phyloP scores from a whole-genome alignment of 1,140 invertebrate genomes.

The Theocolax elegans region DNA sequence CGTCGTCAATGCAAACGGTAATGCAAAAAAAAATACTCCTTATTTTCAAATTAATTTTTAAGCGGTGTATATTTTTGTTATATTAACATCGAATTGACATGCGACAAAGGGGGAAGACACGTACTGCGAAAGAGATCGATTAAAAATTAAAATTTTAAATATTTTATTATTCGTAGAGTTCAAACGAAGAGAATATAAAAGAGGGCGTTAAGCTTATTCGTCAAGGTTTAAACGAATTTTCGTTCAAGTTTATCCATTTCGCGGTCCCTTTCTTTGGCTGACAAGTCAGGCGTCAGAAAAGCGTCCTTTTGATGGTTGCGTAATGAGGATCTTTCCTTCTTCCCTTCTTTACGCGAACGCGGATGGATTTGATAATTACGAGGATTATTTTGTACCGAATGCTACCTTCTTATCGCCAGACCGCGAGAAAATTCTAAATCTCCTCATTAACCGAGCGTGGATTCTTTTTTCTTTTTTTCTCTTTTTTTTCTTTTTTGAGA shows the following conservation, averaged over 20 bases:
- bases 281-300: not conserved
- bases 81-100: no score
- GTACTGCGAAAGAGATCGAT: no score
- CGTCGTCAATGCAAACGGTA: no score
- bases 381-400: slow-evolving; percentile 59
- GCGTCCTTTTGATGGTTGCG: slow-evolving; percentile 40
- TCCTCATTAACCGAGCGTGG: slow-evolving; percentile 59
- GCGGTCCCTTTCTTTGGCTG: slow-evolving; percentile 36
- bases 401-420: slow-evolving; percentile 59
- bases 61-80: no score
- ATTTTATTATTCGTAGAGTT: no score
- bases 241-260: not conserved
- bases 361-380: slow-evolving; percentile 66
- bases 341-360: not conserved
- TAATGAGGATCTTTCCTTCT: slow-evolving; percentile 62
- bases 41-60: no score
- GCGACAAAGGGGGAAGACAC: no score
- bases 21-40: no score
- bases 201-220: not conserved
- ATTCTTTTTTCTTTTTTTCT: not conserved
- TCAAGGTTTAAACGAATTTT: not conserved
- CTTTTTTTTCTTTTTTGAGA: no score
- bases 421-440: slow-evolving; percentile 65
- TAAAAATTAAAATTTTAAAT: no score
- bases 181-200: no score